Percentiles rank a stretch among this genome's conserved stretches.
phyloP scores from a whole-genome alignment of 2,113 vertebrate species.

The Ascaphus truei region DNA sequence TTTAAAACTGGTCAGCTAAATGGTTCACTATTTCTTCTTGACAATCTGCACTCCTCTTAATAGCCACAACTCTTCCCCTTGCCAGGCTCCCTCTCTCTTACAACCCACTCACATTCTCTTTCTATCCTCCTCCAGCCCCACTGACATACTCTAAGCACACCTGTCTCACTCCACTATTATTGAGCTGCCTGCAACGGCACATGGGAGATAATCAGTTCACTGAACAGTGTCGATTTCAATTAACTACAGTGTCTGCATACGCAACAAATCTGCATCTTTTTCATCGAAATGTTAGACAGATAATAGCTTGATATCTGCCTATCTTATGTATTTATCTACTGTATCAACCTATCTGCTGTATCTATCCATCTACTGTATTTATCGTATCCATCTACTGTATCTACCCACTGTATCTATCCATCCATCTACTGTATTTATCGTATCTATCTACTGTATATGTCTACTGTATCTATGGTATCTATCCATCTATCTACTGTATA shows the following conservation, averaged over 20 bases:
- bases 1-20: neutral
- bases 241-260: neutral
- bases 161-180: neutral
- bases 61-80: neutral
- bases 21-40: neutral
- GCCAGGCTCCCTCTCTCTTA: neutral
- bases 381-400: too few relatives aligned
- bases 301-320: too few relatives aligned
- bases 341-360: too few relatives aligned
- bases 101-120: neutral
- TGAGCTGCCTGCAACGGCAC: neutral
- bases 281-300: neutral
- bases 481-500: too few relatives aligned
- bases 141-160: neutral
- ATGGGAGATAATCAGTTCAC: neutral
- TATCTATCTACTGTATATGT: too few relatives aligned
- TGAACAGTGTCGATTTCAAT: neutral
- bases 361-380: too few relatives aligned
- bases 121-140: neutral
- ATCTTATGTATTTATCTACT: too few relatives aligned
- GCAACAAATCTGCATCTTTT: neutral
- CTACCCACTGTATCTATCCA: too few relatives aligned
- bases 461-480: too few relatives aligned
- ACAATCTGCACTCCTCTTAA: neutral
- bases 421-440: too few relatives aligned